Conservation (phyloP, 2,113 vertebrate genomes). For the Fulica atra region DNA sequence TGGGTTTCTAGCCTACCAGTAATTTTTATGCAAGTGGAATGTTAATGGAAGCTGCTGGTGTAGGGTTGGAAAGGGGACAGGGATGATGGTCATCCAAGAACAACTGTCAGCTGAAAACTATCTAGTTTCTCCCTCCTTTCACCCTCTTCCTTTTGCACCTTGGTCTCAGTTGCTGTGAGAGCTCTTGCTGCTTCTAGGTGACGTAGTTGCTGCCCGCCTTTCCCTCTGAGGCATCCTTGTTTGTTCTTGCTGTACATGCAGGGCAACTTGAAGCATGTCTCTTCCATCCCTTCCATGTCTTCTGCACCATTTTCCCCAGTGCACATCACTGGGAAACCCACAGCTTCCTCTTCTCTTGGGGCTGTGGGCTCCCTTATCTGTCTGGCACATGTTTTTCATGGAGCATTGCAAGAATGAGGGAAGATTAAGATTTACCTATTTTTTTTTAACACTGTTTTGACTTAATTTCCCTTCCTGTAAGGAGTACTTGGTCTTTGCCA, state of each 20-base stretch:
- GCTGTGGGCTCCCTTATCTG: background rate
- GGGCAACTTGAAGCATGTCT: fast-evolving
- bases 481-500: background rate
- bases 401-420: background rate
- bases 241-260: background rate
- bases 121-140: background rate
- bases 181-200: background rate
- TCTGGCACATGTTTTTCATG: background rate
- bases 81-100: background rate
- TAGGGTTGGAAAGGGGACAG: background rate
- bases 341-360: fast-evolving
- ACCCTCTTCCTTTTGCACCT: background rate
- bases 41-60: background rate
- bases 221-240: background rate
- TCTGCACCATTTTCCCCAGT: background rate
- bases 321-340: background rate
- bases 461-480: background rate
- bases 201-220: background rate
- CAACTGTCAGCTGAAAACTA: background rate
- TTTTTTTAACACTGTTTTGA: background rate
- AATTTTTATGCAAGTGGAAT: background rate
- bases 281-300: background rate
- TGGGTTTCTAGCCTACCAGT: background rate
- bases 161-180: background rate
- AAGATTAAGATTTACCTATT: background rate